Evolutionary conservation across 2,113 vertebrate species (phyloP).

Genomic region (Condylura cristata): DNA sequence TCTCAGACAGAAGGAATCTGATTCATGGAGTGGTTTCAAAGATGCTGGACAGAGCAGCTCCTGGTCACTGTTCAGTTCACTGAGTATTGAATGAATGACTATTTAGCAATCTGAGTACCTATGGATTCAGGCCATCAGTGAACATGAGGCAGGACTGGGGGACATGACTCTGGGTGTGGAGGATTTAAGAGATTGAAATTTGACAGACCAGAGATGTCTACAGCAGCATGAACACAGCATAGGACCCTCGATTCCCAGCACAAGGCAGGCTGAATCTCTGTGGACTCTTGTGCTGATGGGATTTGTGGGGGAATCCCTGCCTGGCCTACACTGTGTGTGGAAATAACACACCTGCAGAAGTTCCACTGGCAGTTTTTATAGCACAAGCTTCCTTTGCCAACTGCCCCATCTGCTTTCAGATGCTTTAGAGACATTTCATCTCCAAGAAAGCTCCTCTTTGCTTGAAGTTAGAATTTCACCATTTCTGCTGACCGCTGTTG

Average conservation of each 20-base stretch:
- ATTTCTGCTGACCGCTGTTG: neutral
- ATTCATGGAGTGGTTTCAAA: neutral
- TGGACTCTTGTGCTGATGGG: too few relatives aligned
- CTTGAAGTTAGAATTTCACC: slow-evolving; percentile 18
- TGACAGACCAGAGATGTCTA: neutral
- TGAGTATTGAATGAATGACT: neutral
- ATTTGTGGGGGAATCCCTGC: neutral
- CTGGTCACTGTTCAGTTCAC: neutral
- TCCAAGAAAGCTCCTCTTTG: neutral
- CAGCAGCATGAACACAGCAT: too few relatives aligned
- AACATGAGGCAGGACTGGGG: neutral
- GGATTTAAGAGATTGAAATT: neutral
- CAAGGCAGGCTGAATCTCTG: neutral
- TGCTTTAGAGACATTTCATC: neutral
- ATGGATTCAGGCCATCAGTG: neutral
- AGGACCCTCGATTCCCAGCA: neutral
- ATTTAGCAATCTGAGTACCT: neutral
- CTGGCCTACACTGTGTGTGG: neutral
- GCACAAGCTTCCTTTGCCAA: neutral
- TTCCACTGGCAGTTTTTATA: neutral
- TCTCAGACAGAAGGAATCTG: neutral
- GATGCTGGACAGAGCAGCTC: neutral
- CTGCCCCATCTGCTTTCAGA: neutral
- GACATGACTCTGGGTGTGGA: neutral
- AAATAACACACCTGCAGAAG: neutral